phyloP scores from a whole-genome alignment of 1,140 invertebrate genomes.

The Spodoptera frugiperda region DNA sequence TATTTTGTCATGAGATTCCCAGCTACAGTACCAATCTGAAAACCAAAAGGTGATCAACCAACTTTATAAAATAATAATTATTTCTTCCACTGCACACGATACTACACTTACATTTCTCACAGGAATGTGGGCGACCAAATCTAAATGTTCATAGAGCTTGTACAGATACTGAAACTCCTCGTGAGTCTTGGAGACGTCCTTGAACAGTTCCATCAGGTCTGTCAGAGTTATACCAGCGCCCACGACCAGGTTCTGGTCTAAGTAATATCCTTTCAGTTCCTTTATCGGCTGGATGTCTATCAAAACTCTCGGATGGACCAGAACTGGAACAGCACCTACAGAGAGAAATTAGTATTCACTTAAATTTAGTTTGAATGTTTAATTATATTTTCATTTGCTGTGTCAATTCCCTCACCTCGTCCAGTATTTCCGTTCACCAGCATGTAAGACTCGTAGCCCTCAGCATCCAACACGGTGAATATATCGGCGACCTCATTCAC shows the following conservation, averaged over 20 bases:
- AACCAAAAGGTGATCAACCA: neutral
- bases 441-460: constrained; percentile 79
- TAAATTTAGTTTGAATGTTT: neutral
- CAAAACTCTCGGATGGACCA: constrained; percentile 83
- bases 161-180: constrained; percentile 86
- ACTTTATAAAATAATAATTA: no score
- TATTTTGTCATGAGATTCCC: constrained; percentile 93
- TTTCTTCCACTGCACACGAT: neutral
- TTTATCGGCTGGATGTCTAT: constrained; percentile 89
- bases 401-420: neutral
- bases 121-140: constrained; percentile 89
- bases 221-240: constrained; percentile 89
- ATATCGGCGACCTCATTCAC: constrained; percentile 68
- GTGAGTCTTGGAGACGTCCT: constrained; percentile 53
- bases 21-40: constrained; percentile 89
- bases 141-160: constrained; percentile 88
- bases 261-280: constrained; percentile 87
- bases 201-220: constrained; percentile 88
- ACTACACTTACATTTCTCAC: constrained; percentile 89
- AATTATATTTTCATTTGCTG: neutral
- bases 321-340: constrained; percentile 67
- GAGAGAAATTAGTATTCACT: constrained; percentile 17
- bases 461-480: constrained; percentile 66
- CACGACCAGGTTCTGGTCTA: constrained; percentile 87
- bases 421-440: constrained; percentile 86